phyloP scores from a whole-genome alignment of 2,113 vertebrate species.

The Ascaphus truei region DNA sequence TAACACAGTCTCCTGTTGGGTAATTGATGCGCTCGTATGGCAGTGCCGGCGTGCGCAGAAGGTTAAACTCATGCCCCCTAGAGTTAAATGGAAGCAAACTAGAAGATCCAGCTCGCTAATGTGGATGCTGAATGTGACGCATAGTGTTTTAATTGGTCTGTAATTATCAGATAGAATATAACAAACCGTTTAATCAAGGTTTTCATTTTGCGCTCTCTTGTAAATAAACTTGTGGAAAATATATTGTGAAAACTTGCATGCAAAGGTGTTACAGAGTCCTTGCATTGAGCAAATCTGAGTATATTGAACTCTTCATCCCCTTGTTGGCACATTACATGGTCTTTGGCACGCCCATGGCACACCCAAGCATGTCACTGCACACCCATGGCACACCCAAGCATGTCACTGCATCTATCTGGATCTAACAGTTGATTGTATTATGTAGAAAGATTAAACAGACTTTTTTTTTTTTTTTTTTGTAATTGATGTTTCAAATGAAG shows the following conservation, averaged over 20 bases:
- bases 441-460: no score
- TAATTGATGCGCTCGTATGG: conserved; percentile 19
- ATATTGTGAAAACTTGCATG: neutral
- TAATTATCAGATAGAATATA: conserved; percentile 27
- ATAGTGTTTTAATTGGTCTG: conserved; percentile 20
- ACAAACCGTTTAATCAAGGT: neutral
- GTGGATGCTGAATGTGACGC: neutral
- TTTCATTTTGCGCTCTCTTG: neutral
- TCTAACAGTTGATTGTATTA: no score
- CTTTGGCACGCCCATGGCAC: no score
- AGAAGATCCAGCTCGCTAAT: conserved; percentile 35
- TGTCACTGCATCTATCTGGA: no score
- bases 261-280: neutral
- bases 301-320: no score
- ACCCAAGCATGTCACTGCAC: no score
- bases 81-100: conserved; percentile 20
- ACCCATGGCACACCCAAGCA: no score
- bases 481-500: no score
- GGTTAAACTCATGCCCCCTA: neutral
- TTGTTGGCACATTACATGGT: no score
- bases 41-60: neutral
- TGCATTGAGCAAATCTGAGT: neutral
- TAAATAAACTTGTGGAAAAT: no score
- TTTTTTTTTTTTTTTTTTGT: no score
- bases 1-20: neutral